A percentile compares a stretch with the other conserved stretches of the same genome.
phyloP scores from a whole-genome alignment of 2,888 invertebrate species.

The Archaeoteleia sp. region DNA sequence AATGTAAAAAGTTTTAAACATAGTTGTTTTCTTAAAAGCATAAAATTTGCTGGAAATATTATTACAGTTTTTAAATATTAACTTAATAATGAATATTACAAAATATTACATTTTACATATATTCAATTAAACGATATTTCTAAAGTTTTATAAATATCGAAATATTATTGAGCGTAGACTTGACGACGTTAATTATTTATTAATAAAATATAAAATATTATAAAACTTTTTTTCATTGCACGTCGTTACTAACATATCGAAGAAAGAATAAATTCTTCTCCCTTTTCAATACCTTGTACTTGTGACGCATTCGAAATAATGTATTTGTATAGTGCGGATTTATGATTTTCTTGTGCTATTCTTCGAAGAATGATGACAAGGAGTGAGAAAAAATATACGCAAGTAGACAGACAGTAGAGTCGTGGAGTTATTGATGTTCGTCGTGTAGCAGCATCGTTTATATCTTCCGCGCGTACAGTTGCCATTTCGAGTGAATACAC shows the following conservation, averaged over 20 bases:
- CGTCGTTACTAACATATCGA: not conserved
- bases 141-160: too few species aligned
- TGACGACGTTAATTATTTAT: too few species aligned
- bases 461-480: constrained; percentile 66
- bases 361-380: constrained; percentile 41
- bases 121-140: too few species aligned
- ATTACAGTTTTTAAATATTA: too few species aligned
- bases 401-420: constrained; percentile 39
- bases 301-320: constrained; percentile 21
- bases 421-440: constrained; percentile 68
- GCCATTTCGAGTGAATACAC: constrained; percentile 60
- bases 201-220: constrained; percentile 13
- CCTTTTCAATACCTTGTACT: constrained; percentile 22
- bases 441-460: constrained; percentile 64
- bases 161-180: too few species aligned
- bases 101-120: too few species aligned
- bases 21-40: too few species aligned
- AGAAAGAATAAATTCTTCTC: constrained; percentile 1
- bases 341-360: constrained; percentile 44
- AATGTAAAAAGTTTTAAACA: too few species aligned
- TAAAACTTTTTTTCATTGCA: constrained; percentile 6
- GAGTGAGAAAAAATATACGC: constrained; percentile 29
- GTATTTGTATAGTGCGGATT: constrained; percentile 26
- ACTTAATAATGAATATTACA: too few species aligned
- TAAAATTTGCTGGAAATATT: too few species aligned